These are phyloP conservation scores for Dolichallabes microphthalmus DNA, from an alignment of 2,113 vertebrate species.

Conservation along the genomic window DNA sequence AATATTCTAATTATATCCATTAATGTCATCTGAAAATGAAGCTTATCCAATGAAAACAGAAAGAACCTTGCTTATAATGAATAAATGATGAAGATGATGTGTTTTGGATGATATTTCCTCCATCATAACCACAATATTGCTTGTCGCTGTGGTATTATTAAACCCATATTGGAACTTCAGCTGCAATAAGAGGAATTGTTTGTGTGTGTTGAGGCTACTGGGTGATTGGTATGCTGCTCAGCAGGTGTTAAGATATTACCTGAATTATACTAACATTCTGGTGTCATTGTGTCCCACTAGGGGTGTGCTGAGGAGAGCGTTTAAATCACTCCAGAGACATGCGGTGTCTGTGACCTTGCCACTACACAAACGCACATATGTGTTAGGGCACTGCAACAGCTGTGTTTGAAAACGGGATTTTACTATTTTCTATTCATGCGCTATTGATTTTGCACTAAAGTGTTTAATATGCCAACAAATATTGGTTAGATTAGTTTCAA, in stretches of 20 bases:
- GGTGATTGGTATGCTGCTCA: conserved; percentile 51
- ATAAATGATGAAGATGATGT: not conserved
- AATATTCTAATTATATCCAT: not conserved
- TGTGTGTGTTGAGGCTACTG: conserved; percentile 25
- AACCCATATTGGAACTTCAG: conserved; percentile 22
- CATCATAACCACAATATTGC: conserved; percentile 27
- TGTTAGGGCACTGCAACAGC: not conserved
- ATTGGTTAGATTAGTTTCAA: conserved; percentile 3
- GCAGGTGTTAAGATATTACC: conserved; percentile 53
- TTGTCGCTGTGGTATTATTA: conserved; percentile 28
- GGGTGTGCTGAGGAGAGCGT: conserved; percentile 54
- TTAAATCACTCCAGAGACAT: conserved; percentile 63
- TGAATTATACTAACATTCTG: conserved; percentile 53
- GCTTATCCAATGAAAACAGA: not conserved
- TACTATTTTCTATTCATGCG: not conserved
- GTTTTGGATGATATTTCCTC: conserved; percentile 11
- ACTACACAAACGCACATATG: conserved; percentile 13
- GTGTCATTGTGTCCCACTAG: conserved; percentile 61
- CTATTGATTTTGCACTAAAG: conserved; percentile 16
- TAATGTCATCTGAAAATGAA: not conserved
- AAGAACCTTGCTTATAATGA: not conserved
- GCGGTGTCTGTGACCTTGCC: conserved; percentile 65
- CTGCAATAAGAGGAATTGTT: conserved; percentile 35
- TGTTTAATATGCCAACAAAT: not conserved
- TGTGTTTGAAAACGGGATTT: not conserved